Evolutionary conservation across 1,140 invertebrate species (phyloP).

Genomic region (Tetragnatha versicolor): DNA sequence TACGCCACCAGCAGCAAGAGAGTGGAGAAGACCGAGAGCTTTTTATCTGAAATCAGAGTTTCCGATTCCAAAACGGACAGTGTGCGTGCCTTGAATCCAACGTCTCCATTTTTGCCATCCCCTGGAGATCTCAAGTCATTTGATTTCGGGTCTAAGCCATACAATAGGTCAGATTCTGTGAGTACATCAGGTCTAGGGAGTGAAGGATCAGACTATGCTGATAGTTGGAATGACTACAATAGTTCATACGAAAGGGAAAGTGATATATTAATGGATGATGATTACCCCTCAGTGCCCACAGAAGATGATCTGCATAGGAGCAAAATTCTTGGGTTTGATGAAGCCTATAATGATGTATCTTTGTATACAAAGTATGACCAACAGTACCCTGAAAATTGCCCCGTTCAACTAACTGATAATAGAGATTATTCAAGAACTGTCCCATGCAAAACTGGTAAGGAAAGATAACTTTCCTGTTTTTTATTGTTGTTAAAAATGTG

Average conservation of each 20-base stretch:
- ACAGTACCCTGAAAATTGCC: conserved; percentile 5
- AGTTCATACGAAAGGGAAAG: conserved; percentile 63
- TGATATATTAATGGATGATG: conserved; percentile 46
- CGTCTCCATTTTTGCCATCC: background rate
- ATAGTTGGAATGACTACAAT: conserved; percentile 59
- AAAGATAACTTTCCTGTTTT: no score
- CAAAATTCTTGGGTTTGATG: conserved; percentile 32
- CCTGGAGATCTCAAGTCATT: conserved; percentile 19
- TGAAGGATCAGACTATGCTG: conserved; percentile 61
- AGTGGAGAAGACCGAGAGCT: background rate
- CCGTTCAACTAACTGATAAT: background rate
- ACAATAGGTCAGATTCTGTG: conserved; percentile 61
- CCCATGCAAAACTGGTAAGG: no score
- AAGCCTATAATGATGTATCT: conserved; percentile 29
- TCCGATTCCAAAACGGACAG: conserved; percentile 21
- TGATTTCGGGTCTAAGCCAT: conserved; percentile 38
- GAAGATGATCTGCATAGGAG: background rate
- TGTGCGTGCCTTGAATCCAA: background rate
- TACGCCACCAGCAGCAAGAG: background rate
- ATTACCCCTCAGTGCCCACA: conserved; percentile 29
- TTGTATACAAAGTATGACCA: conserved; percentile 47
- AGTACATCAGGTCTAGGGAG: conserved; percentile 63
- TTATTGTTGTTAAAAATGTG: no score
- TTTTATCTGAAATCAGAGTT: background rate
- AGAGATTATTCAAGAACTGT: conserved; percentile 65